Conservation (phyloP, 2,888 invertebrate species). For the Amblyjoppa fuscipennis region DNA sequence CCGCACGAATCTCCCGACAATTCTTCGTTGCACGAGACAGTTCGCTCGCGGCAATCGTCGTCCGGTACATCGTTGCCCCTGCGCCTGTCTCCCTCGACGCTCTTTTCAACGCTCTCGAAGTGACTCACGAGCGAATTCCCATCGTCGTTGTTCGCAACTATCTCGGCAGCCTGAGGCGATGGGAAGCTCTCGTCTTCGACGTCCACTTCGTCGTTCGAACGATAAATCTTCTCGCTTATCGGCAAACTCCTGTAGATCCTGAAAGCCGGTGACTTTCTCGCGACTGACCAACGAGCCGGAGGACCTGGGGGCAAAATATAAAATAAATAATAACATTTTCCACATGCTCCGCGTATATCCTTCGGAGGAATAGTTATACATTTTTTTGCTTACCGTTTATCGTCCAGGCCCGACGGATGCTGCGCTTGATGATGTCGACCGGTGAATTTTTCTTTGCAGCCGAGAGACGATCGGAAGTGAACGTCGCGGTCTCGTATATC, state of each 20-base stretch:
- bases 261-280: constrained; percentile 87
- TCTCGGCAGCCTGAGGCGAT: constrained; percentile 44
- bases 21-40: constrained; percentile 47
- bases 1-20: constrained; percentile 63
- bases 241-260: constrained; percentile 88
- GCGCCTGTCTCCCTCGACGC: constrained; percentile 22
- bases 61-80: constrained; percentile 47
- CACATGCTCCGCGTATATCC: background rate
- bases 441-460: constrained; percentile 87
- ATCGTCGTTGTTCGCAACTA: constrained; percentile 46
- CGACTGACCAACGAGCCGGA: constrained; percentile 86
- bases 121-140: constrained; percentile 47
- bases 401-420: constrained; percentile 90
- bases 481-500: constrained; percentile 87
- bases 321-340: constrained; percentile 3
- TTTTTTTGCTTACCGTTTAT: constrained; percentile 88
- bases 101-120: constrained; percentile 29
- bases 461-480: constrained; percentile 66
- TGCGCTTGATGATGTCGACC: constrained; percentile 89
- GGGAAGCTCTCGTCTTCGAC: constrained; percentile 64
- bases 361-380: background rate
- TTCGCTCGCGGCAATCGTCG: constrained; percentile 53
- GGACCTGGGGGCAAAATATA: constrained; percentile 83
- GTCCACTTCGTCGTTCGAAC: constrained; percentile 55
- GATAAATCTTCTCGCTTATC: constrained; percentile 86